A percentile compares a stretch with the other conserved stretches of the same genome.
Conservation (phyloP, 2,113 vertebrate genomes). For the Triplophysa siluroides region DNA sequence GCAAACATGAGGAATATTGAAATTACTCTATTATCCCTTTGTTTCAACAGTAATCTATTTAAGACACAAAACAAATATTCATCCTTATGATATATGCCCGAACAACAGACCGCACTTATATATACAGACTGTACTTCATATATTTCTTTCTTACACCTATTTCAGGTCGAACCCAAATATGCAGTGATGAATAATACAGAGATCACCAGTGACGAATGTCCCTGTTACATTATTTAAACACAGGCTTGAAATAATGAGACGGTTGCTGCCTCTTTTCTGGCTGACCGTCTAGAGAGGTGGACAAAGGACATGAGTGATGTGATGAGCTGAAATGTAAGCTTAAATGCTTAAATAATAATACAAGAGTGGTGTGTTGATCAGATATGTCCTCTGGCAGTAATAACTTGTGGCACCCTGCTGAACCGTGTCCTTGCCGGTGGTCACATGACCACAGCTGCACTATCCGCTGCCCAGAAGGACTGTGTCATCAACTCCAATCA, state of each 20-base stretch:
- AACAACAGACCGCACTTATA: background rate
- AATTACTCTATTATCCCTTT: background rate
- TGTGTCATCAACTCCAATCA: conserved; percentile 15
- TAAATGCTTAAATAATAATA: background rate
- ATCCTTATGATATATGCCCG: background rate
- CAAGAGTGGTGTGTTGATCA: conserved; percentile 14
- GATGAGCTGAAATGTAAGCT: conserved; percentile 1
- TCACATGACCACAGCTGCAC: conserved; percentile 25
- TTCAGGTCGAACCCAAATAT: background rate
- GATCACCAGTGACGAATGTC: conserved; percentile 10
- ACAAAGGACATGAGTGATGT: background rate
- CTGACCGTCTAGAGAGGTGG: background rate
- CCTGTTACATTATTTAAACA: conserved; percentile 24
- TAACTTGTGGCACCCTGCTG: background rate
- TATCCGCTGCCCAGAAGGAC: background rate
- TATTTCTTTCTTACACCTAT: background rate
- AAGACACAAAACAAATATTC: background rate
- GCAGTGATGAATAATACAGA: conserved; percentile 15
- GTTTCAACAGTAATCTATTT: background rate
- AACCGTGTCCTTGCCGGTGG: conserved; percentile 6
- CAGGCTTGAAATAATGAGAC: conserved; percentile 9
- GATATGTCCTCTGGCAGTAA: too few species aligned
- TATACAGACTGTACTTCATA: too few species aligned
- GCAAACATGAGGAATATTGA: background rate
- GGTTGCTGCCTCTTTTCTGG: background rate